Conservation (phyloP, 2,888 invertebrate genomes). For the Tetropium fuscum region DNA sequence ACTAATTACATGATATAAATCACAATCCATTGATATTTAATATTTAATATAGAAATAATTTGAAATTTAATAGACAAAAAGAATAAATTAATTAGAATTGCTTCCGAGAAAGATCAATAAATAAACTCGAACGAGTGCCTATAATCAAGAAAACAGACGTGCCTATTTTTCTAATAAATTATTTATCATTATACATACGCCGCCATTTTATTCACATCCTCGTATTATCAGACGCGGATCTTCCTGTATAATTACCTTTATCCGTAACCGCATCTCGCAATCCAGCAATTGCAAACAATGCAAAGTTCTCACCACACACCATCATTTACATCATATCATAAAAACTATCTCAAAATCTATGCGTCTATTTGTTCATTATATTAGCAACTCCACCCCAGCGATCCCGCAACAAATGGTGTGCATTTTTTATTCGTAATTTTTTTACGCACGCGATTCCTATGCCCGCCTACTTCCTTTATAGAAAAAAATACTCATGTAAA, state of each 20-base stretch:
- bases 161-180: conserved; percentile 27
- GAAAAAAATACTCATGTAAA: conserved; percentile 27
- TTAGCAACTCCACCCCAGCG: conserved; percentile 55
- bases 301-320: conserved; percentile 40
- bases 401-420: conserved; percentile 54
- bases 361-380: conserved; percentile 56
- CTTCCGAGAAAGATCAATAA: neutral
- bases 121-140: neutral
- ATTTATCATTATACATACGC: conserved; percentile 31
- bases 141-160: conserved; percentile 1
- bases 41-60: too few relatives aligned
- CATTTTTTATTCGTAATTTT: conserved; percentile 63
- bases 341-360: conserved; percentile 48
- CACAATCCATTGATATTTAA: too few relatives aligned
- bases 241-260: conserved; percentile 42
- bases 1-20: too few relatives aligned
- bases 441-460: conserved; percentile 61
- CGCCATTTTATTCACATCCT: conserved; percentile 36
- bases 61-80: conserved; percentile 5
- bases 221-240: conserved; percentile 35
- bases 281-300: conserved; percentile 39
- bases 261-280: conserved; percentile 36
- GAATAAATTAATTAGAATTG: neutral
- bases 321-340: conserved; percentile 36
- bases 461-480: conserved; percentile 60